Evolutionary conservation across 1,140 invertebrate species (phyloP), one percentile per base, ranked within the genome.

Genomic region (Luehdorfia chinensis): DNA sequence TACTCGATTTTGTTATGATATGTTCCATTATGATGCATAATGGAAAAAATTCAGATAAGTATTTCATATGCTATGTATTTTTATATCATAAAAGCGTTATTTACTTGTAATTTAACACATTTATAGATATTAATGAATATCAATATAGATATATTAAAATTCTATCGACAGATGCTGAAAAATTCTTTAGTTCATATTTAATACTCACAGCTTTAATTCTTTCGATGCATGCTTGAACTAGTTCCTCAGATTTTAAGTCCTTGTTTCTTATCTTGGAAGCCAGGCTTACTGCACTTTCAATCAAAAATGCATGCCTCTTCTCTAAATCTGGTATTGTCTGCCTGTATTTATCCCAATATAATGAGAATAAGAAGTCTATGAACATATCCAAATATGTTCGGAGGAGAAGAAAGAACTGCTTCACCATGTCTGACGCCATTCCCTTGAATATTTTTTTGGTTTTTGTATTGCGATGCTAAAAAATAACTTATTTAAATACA

Each of bases 151-250:
- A n/a, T n/a, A n/a, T n/a, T n/a, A n/a, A n/a, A n/a, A n/a, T n/a
- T n/a, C n/a, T n/a, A n/a, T n/a, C n/a, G n/a, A n/a, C n/a, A n/a
- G n/a, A n/a, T n/a, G n/a, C n/a, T n/a, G n/a, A n/a, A n/a, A n/a
- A n/a, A n/a, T n/a, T n/a, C n/a, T n/a, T n/a, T n/a, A n/a, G n/a
- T n/a, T n/a, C n/a, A n/a, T n/a, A n/a, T n/a, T n/a, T n/a, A n/a
- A 28, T 5, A 65, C 75, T 72, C 51, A 96, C 92, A 70, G 91
- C 88, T 63, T 93, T 90, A 45, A 96, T 96, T 60, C 96, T 88
- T 32, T 93, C 90, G 50, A 96, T 94, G 68, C 92, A 96, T 4
- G 91, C 86, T 47, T 85, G 87, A 0, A 97, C 93, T 6, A 97
- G 89, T 59, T 92, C 89, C 66, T 92, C 92, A 23, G 90, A 90